A percentile compares a stretch with the other conserved stretches of the same genome.
Evolutionary conservation across 92 coral and sea anemone genomes (phyloP).

Genomic region (Nematostella vectensis): DNA sequence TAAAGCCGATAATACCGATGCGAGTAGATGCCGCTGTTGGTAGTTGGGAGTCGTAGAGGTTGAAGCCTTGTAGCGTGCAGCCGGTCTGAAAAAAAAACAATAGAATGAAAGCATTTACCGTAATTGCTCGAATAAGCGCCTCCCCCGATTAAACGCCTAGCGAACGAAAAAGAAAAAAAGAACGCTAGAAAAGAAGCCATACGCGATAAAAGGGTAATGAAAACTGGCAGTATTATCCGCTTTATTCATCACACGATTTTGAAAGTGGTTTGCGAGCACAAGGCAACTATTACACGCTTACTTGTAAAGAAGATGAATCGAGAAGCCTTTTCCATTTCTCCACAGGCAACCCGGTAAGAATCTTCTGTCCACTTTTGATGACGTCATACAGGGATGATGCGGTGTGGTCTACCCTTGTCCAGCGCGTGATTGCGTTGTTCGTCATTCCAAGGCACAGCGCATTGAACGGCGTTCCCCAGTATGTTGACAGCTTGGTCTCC

Average conservation of each 20-base stretch:
- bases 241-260: too few species aligned
- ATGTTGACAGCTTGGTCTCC: slow-evolving; percentile 35
- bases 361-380: neutral
- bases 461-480: slow-evolving; percentile 29
- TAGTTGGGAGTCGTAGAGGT: slow-evolving; percentile 2
- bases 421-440: neutral
- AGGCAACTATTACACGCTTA: too few species aligned
- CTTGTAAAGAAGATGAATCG: slow-evolving; percentile 20
- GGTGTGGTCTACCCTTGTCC: slow-evolving; percentile 3
- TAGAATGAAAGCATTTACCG: neutral
- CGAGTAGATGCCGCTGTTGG: slow-evolving; percentile 44
- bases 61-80: slow-evolving; percentile 16
- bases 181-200: too few species aligned
- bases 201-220: too few species aligned
- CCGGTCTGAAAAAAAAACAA: slow-evolving; percentile 4
- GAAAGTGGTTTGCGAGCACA: too few species aligned
- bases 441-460: slow-evolving; percentile 41
- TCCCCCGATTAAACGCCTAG: too few species aligned
- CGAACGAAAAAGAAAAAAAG: too few species aligned
- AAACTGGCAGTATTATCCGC: too few species aligned
- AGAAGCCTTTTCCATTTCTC: slow-evolving; percentile 32
- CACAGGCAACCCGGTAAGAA: neutral
- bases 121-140: too few species aligned
- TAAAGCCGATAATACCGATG: slow-evolving; percentile 35
- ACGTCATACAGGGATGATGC: slow-evolving; percentile 12